phyloP scores from a whole-genome alignment of 2,113 vertebrate species.

The Benitochromis conjunctus region DNA sequence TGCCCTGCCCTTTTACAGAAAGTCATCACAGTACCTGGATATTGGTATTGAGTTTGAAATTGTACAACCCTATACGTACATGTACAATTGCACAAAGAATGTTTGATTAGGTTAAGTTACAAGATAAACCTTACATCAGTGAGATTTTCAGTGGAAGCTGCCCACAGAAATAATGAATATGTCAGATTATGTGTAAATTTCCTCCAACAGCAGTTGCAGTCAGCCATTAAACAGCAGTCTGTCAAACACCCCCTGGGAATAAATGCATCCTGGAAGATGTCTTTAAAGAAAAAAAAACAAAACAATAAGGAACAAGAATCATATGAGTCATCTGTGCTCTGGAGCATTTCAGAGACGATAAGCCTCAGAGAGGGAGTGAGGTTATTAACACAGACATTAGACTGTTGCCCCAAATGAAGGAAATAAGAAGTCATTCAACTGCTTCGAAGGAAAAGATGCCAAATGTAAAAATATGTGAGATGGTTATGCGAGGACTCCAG shows the following conservation, averaged over 20 bases:
- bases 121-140: not conserved
- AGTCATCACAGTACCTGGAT: too few relatives aligned
- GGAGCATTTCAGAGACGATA: not conserved
- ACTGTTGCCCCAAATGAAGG: not conserved
- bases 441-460: not conserved
- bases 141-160: not conserved
- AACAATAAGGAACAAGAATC: not conserved
- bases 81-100: not conserved
- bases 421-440: not conserved
- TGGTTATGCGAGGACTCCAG: not conserved
- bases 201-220: not conserved
- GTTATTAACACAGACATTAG: not conserved
- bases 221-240: not conserved
- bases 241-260: not conserved
- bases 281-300: not conserved
- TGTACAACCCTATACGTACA: not conserved
- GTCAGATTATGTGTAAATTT: not conserved
- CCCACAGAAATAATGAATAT: not conserved
- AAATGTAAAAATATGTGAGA: not conserved
- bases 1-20: too few relatives aligned
- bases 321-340: not conserved
- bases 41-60: too few relatives aligned
- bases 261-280: not conserved
- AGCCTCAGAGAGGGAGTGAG: not conserved
- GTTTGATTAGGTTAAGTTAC: not conserved